Evolutionary conservation across 2,888 invertebrate genomes (phyloP).

Genomic region (Rhingia campestris): DNA sequence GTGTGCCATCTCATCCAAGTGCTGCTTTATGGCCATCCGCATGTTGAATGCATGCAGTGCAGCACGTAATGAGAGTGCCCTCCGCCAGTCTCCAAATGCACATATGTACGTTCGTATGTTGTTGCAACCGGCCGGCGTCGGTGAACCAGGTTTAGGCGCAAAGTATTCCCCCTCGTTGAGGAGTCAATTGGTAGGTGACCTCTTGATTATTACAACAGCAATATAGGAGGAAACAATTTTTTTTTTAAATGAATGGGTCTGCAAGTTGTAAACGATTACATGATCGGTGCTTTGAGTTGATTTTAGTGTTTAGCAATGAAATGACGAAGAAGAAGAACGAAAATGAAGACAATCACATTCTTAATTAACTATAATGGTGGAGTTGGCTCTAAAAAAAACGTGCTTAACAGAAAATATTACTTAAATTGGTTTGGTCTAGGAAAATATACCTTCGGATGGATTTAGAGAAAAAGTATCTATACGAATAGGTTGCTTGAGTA

Average conservation of each 20-base stretch:
- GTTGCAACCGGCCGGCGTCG: background rate
- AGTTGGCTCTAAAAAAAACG: background rate
- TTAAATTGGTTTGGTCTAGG: too few species aligned
- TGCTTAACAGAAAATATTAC: background rate
- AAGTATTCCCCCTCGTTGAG: constrained; percentile 32
- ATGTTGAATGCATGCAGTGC: constrained; percentile 42
- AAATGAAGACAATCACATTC: constrained; percentile 17
- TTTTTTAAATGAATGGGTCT: constrained; percentile 16
- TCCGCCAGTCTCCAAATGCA: constrained; percentile 4
- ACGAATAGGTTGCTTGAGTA: too few species aligned
- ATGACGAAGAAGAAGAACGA: background rate
- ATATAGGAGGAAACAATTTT: constrained; percentile 22
- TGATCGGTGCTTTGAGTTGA: constrained; percentile 7
- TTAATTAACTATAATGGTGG: constrained; percentile 19
- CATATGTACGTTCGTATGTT: background rate
- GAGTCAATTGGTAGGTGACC: constrained; percentile 59
- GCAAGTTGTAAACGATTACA: constrained; percentile 4
- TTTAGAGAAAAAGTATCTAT: too few species aligned
- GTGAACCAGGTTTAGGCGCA: constrained; percentile 23
- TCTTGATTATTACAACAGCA: constrained; percentile 35
- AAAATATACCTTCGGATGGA: too few species aligned
- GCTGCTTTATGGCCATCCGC: constrained; percentile 48
- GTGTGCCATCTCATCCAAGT: constrained; percentile 56
- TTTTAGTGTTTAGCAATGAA: constrained; percentile 24
- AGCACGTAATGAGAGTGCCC: constrained; percentile 45